These are phyloP conservation scores for Aphidius ervi DNA, from an alignment of 1,140 invertebrate genomes.

Conservation along the genomic window DNA sequence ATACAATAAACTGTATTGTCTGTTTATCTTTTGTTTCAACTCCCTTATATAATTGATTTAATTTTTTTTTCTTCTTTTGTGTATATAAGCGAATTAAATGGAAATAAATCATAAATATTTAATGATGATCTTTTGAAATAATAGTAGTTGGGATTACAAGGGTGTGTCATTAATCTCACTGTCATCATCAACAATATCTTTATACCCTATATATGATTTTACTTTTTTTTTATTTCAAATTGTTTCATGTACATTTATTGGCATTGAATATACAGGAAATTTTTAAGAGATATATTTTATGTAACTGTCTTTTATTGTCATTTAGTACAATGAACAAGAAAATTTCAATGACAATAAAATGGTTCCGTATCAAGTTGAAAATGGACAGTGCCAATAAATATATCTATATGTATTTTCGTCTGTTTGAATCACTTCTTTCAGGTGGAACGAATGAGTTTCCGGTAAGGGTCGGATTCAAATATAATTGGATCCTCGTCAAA, in stretches of 20 bases:
- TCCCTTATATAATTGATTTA: constrained; percentile 15
- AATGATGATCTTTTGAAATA: constrained; percentile 48
- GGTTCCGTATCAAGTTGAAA: too few species aligned
- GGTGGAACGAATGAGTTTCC: too few species aligned
- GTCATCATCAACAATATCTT: constrained; percentile 2
- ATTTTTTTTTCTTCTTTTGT: constrained; percentile 31
- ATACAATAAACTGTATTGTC: not conserved
- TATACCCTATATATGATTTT: constrained; percentile 8
- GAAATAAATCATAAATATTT: constrained; percentile 57
- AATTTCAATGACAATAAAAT: too few species aligned
- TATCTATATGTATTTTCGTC: too few species aligned
- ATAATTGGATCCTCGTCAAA: too few species aligned
- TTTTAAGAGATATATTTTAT: too few species aligned
- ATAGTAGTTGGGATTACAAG: constrained; percentile 40
- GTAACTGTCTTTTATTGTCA: too few species aligned
- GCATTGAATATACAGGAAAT: not conserved
- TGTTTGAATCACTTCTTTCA: too few species aligned
- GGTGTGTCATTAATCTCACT: constrained; percentile 31
- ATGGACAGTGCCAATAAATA: too few species aligned
- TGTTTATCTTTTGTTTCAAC: constrained; percentile 1
- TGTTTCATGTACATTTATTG: not conserved
- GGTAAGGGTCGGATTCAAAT: too few species aligned
- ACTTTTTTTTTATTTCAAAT: constrained; percentile 18
- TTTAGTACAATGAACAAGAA: too few species aligned
- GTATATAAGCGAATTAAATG: constrained; percentile 49